Conservation (phyloP, 1,140 invertebrate genomes). For the Parasteatoda tepidariorum region DNA sequence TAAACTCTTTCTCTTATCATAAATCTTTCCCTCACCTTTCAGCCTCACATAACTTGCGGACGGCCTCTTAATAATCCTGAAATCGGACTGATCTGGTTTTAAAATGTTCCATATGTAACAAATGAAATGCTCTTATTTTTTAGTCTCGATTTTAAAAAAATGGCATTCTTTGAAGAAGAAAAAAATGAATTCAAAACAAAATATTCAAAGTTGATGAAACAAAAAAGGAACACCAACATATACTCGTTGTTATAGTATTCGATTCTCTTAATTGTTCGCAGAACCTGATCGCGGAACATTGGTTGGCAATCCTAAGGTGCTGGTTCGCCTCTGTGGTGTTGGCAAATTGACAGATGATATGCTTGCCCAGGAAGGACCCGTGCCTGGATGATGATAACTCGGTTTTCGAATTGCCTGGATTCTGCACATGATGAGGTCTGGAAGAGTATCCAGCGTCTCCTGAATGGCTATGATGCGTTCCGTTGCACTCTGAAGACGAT, state of each 20-base stretch:
- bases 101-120: too few species aligned
- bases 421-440: constrained; percentile 51
- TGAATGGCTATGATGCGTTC: constrained; percentile 70
- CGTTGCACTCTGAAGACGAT: constrained; percentile 84
- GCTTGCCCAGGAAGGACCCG: constrained; percentile 50
- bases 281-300: constrained; percentile 48
- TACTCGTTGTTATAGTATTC: background rate
- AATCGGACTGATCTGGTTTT: too few species aligned
- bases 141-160: too few species aligned
- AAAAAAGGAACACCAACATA: too few species aligned
- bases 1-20: too few species aligned
- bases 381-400: constrained; percentile 26
- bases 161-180: too few species aligned
- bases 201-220: too few species aligned
- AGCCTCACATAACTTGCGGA: too few species aligned
- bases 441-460: constrained; percentile 62
- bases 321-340: constrained; percentile 31
- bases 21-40: too few species aligned
- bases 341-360: constrained; percentile 58
- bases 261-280: constrained; percentile 30
- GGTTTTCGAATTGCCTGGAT: constrained; percentile 35
- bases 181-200: too few species aligned
- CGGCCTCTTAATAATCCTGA: too few species aligned
- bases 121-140: too few species aligned
- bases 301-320: constrained; percentile 48